Evolutionary conservation across 2,888 invertebrate species (phyloP).

Genomic region (Lamproptera curius): DNA sequence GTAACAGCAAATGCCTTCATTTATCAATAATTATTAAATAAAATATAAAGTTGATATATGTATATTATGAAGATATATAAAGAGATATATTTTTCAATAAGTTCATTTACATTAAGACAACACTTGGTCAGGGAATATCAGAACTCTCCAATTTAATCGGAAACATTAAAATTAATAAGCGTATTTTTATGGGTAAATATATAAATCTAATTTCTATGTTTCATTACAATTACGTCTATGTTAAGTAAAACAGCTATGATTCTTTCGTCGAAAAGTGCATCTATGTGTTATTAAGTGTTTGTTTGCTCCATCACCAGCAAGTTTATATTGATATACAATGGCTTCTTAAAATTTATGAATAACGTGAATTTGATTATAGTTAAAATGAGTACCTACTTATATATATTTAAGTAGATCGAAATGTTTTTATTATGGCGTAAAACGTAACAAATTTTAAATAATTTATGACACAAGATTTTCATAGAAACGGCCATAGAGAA

Average conservation of each 20-base stretch:
- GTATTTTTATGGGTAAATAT: slow-evolving; percentile 71
- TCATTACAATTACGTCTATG: slow-evolving; percentile 32
- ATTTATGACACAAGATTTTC: no score
- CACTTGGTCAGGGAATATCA: slow-evolving; percentile 76
- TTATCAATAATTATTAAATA: no score
- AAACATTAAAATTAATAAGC: slow-evolving; percentile 78
- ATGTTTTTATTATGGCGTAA: no score
- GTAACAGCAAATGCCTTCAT: no score
- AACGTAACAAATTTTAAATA: no score
- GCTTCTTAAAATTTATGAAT: slow-evolving; percentile 17
- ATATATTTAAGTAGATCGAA: no score
- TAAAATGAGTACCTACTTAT: neutral
- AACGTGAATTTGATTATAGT: neutral
- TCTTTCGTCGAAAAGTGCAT: slow-evolving; percentile 41
- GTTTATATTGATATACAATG: slow-evolving; percentile 45
- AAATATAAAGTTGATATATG: no score
- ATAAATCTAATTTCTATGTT: slow-evolving; percentile 47
- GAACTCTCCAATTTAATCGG: slow-evolving; percentile 74
- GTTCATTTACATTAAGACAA: slow-evolving; percentile 62
- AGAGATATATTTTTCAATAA: slow-evolving; percentile 59
- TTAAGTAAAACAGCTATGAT: slow-evolving; percentile 22
- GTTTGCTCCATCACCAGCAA: slow-evolving; percentile 65
- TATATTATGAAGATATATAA: slow-evolving; percentile 57
- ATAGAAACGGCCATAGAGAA: no score
- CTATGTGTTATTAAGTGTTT: slow-evolving; percentile 21